A percentile compares a stretch with the other conserved stretches of the same genome.
phyloP scores from a whole-genome alignment of 2,113 vertebrate species.

The Brachypodius melanocephalos region DNA sequence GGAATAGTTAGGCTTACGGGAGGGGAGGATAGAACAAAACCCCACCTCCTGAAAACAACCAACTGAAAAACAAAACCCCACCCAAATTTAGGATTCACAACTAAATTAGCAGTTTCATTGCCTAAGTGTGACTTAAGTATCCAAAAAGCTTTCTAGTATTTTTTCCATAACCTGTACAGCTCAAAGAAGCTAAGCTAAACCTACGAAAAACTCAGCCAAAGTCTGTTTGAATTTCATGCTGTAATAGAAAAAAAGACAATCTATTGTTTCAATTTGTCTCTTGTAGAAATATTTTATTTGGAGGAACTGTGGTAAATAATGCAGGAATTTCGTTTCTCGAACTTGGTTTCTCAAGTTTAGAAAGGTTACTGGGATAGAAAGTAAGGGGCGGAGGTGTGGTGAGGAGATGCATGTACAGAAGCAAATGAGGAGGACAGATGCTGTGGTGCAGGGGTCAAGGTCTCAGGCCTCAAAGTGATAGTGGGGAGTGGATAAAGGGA shows the following conservation, averaged over 20 bases:
- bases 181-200: background rate
- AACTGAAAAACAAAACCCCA: background rate
- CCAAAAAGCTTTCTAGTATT: background rate
- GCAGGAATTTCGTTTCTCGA: background rate
- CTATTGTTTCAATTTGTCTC: background rate
- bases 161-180: background rate
- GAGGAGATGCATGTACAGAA: background rate
- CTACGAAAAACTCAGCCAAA: background rate
- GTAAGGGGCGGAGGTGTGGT: background rate
- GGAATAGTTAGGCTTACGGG: background rate
- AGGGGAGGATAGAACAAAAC: background rate
- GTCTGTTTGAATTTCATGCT: background rate
- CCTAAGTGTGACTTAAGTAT: background rate
- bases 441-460: background rate
- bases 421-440: background rate
- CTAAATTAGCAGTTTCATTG: background rate
- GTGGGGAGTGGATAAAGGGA: background rate
- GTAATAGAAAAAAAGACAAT: background rate
- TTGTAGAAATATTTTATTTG: background rate
- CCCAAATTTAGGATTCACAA: background rate
- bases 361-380: background rate
- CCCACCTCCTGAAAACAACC: background rate
- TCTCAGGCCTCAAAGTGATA: background rate
- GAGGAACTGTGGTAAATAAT: background rate
- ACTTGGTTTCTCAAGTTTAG: background rate